These are phyloP conservation scores for Nasonovia ribisnigri DNA, from an alignment of 2,888 invertebrate species.

Conservation along the genomic window DNA sequence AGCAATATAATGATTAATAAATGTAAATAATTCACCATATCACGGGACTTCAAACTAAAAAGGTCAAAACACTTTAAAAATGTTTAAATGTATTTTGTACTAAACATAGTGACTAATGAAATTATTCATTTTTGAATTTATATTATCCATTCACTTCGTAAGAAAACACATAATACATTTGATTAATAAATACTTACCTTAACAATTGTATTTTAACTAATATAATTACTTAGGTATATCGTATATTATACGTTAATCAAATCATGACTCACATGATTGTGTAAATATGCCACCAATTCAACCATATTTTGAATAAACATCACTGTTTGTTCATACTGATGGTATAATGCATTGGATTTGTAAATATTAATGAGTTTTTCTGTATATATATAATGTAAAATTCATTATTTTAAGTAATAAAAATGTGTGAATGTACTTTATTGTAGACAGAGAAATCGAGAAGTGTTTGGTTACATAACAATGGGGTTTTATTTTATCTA, in stretches of 20 bases:
- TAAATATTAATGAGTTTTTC: conserved; percentile 41
- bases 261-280: not conserved
- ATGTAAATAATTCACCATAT: not conserved
- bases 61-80: not conserved
- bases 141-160: not conserved
- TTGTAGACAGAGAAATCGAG: not conserved
- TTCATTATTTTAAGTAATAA: conserved; percentile 19
- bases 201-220: not conserved
- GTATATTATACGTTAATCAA: conserved; percentile 19
- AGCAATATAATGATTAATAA: not conserved
- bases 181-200: not conserved
- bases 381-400: not conserved
- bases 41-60: not conserved
- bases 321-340: not conserved
- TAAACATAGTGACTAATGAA: not conserved
- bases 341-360: not conserved
- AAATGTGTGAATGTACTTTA: not conserved
- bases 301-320: conserved; percentile 30
- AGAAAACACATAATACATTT: not conserved
- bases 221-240: conserved; percentile 18
- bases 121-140: not conserved
- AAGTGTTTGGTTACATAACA: not conserved
- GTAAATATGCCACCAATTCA: conserved; percentile 3
- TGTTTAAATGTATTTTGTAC: not conserved
- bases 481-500: conserved; percentile 8